Evolutionary conservation across 2,797 vertebrate genomes (phyloP).

Genomic region (Enteromius anoplus): DNA sequence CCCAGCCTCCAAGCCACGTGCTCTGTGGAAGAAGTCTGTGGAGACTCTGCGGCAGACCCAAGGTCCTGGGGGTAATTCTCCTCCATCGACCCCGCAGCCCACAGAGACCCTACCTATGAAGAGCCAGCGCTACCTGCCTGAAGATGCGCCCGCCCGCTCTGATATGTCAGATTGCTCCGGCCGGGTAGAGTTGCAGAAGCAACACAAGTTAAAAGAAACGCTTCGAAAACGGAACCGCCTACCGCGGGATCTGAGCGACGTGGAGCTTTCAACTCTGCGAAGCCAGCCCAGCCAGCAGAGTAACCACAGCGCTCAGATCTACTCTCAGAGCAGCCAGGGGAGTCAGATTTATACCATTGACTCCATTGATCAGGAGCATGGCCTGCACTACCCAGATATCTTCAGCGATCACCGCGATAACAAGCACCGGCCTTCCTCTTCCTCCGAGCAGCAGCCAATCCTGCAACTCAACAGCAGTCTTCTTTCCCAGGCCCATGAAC

Average conservation of each 20-base stretch:
- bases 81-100: conserved; percentile 69
- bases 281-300: conserved; percentile 78
- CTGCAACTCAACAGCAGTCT: conserved; percentile 84
- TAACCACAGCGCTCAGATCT: conserved; percentile 72
- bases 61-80: conserved; percentile 72
- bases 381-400: conserved; percentile 82
- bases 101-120: conserved; percentile 84
- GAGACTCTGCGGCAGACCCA: conserved; percentile 89
- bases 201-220: conserved; percentile 88
- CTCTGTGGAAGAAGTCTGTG: conserved; percentile 96
- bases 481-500: conserved; percentile 72
- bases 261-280: conserved; percentile 83
- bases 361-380: conserved; percentile 83
- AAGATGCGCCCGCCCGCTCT: conserved; percentile 86
- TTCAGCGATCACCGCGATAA: conserved; percentile 81
- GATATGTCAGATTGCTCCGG: conserved; percentile 90
- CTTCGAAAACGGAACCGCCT: conserved; percentile 80
- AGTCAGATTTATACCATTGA: conserved; percentile 92
- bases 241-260: conserved; percentile 81
- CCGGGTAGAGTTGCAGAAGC: conserved; percentile 54
- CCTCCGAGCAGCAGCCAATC: conserved; percentile 58
- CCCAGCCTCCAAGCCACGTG: conserved; percentile 85
- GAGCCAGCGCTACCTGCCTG: conserved; percentile 91
- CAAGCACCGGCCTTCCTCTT: conserved; percentile 61
- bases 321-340: conserved; percentile 75